A percentile compares a stretch with the other conserved stretches of the same genome.
Conservation (phyloP, 2,797 vertebrate species). For the Pangasius krempfi region DNA sequence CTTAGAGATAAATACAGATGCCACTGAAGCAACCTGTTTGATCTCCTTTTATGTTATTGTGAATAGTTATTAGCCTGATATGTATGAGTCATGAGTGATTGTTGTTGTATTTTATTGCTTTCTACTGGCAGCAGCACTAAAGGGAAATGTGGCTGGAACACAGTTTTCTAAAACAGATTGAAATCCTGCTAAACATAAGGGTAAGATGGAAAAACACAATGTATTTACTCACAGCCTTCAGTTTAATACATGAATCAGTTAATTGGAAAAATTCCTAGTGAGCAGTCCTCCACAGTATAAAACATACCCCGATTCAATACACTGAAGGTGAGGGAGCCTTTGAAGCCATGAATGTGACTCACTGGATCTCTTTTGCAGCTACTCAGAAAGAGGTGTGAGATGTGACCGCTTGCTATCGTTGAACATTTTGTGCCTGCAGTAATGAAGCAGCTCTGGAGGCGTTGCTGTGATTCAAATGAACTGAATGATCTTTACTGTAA, state of each 20-base stretch:
- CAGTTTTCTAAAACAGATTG: constrained; percentile 7
- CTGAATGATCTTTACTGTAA: constrained; percentile 44
- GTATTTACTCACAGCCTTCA: not conserved
- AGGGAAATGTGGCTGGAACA: not conserved
- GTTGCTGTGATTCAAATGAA: constrained; percentile 52
- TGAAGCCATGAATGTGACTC: constrained; percentile 21
- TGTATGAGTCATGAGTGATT: constrained; percentile 16
- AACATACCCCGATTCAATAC: not conserved
- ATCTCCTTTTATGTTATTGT: not conserved
- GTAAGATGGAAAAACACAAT: not conserved
- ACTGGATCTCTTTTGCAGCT: constrained; percentile 19
- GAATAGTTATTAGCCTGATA: not conserved
- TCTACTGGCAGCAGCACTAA: not conserved
- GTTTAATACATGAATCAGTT: not conserved
- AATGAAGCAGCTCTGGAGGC: constrained; percentile 42
- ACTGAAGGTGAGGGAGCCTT: not conserved
- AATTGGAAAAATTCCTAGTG: not conserved
- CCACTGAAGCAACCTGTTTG: not conserved
- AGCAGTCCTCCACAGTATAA: not conserved
- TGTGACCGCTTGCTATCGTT: constrained; percentile 15
- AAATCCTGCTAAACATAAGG: constrained; percentile 5
- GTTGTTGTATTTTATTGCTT: constrained; percentile 16
- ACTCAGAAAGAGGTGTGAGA: constrained; percentile 10
- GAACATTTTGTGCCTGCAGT: constrained; percentile 34
- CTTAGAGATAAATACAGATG: constrained; percentile 12